Conservation (phyloP, 1,140 invertebrate species). For the Drosophila sproati region DNA sequence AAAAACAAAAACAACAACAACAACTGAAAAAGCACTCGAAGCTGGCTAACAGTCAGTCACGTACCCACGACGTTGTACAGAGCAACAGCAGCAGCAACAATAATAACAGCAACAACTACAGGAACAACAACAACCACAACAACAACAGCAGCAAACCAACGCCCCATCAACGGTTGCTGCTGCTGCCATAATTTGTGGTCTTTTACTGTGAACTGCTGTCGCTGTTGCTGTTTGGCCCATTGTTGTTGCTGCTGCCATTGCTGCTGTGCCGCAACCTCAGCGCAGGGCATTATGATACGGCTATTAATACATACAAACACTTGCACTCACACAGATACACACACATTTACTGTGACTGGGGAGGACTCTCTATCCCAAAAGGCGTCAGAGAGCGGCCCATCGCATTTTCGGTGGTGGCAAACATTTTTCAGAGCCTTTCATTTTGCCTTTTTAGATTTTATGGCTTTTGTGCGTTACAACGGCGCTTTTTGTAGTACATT, state of each 20-base stretch:
- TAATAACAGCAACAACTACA: constrained; percentile 18
- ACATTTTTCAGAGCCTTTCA: constrained; percentile 72
- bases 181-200: constrained; percentile 75
- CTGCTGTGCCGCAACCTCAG: constrained; percentile 59
- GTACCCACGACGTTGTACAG: constrained; percentile 57
- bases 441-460: constrained; percentile 82
- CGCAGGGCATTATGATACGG: constrained; percentile 62
- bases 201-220: constrained; percentile 63
- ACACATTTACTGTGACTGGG: constrained; percentile 5
- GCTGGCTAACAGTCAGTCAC: constrained; percentile 53
- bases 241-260: constrained; percentile 17
- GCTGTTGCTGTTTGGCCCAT: constrained; percentile 30
- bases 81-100: constrained; percentile 1
- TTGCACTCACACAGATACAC: constrained; percentile 11
- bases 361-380: constrained; percentile 36
- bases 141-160: constrained; percentile 33
- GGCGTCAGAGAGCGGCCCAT: not conserved
- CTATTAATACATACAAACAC: constrained; percentile 61
- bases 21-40: constrained; percentile 28
- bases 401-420: constrained; percentile 75
- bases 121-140: constrained; percentile 2
- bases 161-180: constrained; percentile 49
- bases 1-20: not conserved
- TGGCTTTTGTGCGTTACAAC: constrained; percentile 81
- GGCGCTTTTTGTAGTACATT: constrained; percentile 79